Evolutionary conservation across 2,797 vertebrate species (phyloP), one percentile per base, ranked within the genome.

Genomic region (Macrochelys suwanniensis): DNA sequence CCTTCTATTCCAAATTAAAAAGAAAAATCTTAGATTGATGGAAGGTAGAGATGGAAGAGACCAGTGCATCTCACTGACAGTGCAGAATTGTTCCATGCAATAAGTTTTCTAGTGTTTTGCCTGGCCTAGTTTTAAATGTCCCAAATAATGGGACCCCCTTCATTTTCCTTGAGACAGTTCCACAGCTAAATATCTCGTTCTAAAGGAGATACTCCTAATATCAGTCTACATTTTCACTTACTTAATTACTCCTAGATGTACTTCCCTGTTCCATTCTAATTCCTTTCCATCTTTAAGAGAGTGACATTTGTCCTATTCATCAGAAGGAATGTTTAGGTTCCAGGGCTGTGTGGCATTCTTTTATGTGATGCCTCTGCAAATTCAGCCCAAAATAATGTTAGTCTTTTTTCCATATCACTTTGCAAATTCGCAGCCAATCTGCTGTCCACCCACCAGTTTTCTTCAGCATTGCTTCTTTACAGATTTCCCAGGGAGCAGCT

Each of bases 401-500:
- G 5, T 8, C 82, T 91, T 88, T 90, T 96, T 97, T 88, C 92
- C 54, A 47, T 89, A 54, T 96, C 91, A 71, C 37, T 57, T 94
- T 96, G 54, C 83, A 92, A 79, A 87, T 88, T 95, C 51, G 19
- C 17, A 84, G 80, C 93, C 89, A 87, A 85, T 80, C 12, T 89
- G 95, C 81, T 90, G 19, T 93, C 76, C 61, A 87, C 87, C 77
- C 84, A 89, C 57, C 15, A 61, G 51, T 91, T 77, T 88, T 85
- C 88, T 56, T 84, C 89, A 89, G 53, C 54, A 11, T 1, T 93
- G 57, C n/a, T 85, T 37, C 89, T 94, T 96, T 96, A 89, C 89
- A 95, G 42, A 87, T 93, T 96, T 96, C 84, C 80, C 85, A 59
- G 65, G 87, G 47, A 97, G 61, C 13, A 59, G 94, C 89, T 94